phyloP scores from a whole-genome alignment of 2,113 vertebrate genomes.

The Manacus vitellinus region DNA sequence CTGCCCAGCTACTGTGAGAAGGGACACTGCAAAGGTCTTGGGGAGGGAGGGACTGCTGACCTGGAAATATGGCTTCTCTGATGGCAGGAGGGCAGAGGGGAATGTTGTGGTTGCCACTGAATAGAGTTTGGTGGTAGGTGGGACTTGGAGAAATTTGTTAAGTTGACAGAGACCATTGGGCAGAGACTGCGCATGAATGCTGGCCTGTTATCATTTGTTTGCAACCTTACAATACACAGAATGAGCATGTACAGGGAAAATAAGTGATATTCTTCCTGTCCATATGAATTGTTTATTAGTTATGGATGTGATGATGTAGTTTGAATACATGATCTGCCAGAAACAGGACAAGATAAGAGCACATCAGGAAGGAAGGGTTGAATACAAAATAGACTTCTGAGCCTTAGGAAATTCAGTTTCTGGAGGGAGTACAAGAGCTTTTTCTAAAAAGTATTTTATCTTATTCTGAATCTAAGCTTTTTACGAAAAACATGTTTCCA shows the following conservation, averaged over 20 bases:
- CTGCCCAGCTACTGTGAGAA: background rate
- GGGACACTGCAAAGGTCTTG: background rate
- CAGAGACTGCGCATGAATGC: background rate
- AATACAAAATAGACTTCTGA: background rate
- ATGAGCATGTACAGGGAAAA: background rate
- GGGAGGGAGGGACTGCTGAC: background rate
- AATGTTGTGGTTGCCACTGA: background rate
- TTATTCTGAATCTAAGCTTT: conserved; percentile 13
- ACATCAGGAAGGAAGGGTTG: conserved; percentile 5
- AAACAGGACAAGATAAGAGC: conserved; percentile 34
- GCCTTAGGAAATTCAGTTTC: conserved; percentile 6
- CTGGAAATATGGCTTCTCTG: background rate
- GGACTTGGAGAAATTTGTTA: background rate
- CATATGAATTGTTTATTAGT: background rate
- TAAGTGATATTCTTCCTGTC: background rate
- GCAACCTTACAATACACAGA: background rate
- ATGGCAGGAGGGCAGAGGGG: background rate
- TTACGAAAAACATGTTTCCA: background rate
- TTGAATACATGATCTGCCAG: background rate
- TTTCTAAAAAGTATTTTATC: background rate
- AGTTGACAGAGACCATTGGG: background rate
- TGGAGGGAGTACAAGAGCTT: background rate
- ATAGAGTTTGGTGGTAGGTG: background rate
- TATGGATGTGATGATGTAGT: background rate
- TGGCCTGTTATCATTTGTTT: background rate